phyloP scores from a whole-genome alignment of 2,888 invertebrate species.

The Troilus luridus region DNA sequence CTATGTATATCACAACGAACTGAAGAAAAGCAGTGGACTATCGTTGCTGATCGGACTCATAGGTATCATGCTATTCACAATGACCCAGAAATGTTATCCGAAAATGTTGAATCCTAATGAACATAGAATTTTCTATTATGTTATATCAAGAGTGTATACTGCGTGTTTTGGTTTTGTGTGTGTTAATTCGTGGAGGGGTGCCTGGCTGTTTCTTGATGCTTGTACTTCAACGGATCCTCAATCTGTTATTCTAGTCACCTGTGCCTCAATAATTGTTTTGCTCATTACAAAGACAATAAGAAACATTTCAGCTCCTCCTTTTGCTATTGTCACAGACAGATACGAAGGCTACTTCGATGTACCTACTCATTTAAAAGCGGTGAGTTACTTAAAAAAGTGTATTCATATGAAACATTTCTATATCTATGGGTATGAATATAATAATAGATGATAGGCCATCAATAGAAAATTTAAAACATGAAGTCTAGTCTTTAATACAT shows the following conservation, averaged over 20 bases:
- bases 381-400: constrained; percentile 52
- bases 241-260: constrained; percentile 75
- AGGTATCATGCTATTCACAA: constrained; percentile 79
- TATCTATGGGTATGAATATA: too few relatives aligned
- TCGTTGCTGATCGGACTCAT: constrained; percentile 80
- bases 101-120: constrained; percentile 78
- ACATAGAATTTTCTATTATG: constrained; percentile 78
- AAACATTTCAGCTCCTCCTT: constrained; percentile 87
- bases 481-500: too few relatives aligned
- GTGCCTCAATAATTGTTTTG: constrained; percentile 78
- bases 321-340: constrained; percentile 82
- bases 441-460: too few relatives aligned
- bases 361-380: constrained; percentile 84
- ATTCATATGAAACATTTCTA: not conserved
- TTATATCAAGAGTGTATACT: constrained; percentile 82
- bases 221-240: constrained; percentile 75
- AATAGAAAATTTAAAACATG: too few relatives aligned
- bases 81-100: constrained; percentile 77
- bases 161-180: constrained; percentile 83
- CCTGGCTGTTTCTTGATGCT: constrained; percentile 83
- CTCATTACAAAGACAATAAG: constrained; percentile 79
- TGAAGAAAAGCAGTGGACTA: constrained; percentile 76
- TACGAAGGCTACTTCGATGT: constrained; percentile 86
- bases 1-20: constrained; percentile 77
- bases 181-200: constrained; percentile 90